Percentiles rank a stretch among this genome's conserved stretches.
phyloP scores from a whole-genome alignment of 1,140 invertebrate species.

The Trichonephila clavipes region DNA sequence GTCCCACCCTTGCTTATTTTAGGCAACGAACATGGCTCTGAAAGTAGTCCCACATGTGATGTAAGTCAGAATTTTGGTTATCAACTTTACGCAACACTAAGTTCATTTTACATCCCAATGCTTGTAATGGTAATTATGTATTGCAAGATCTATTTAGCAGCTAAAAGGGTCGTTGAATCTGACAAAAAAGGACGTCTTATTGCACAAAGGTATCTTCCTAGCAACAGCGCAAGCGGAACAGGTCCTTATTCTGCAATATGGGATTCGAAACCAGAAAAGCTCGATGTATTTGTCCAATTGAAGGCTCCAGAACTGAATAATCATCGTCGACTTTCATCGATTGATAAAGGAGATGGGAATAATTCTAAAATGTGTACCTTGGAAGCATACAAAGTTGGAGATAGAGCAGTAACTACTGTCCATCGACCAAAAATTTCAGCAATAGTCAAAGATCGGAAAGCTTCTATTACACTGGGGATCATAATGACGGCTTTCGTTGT shows the following conservation, averaged over 20 bases:
- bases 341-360: conserved; percentile 41
- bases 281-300: conserved; percentile 47
- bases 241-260: conserved; percentile 51
- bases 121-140: conserved; percentile 98
- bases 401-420: conserved; percentile 58
- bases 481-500: conserved; percentile 97
- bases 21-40: conserved; percentile 86
- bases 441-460: conserved; percentile 84
- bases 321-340: conserved; percentile 33
- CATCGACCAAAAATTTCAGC: conserved; percentile 38
- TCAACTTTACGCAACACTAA: conserved; percentile 94
- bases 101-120: conserved; percentile 97
- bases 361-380: conserved; percentile 61
- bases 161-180: conserved; percentile 81
- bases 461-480: conserved; percentile 93
- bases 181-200: conserved; percentile 72
- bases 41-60: conserved; percentile 77
- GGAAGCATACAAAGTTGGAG: conserved; percentile 67
- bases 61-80: conserved; percentile 83
- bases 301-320: conserved; percentile 65
- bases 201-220: conserved; percentile 66
- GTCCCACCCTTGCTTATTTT: conserved; percentile 90
- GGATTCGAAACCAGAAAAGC: conserved; percentile 45
- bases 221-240: not conserved
- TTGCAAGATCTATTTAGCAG: conserved; percentile 96